A percentile compares a stretch with the other conserved stretches of the same genome.
These are phyloP conservation scores for Strigamia transsilvanica DNA, from an alignment of 2,888 invertebrate genomes.

Conservation along the genomic window DNA sequence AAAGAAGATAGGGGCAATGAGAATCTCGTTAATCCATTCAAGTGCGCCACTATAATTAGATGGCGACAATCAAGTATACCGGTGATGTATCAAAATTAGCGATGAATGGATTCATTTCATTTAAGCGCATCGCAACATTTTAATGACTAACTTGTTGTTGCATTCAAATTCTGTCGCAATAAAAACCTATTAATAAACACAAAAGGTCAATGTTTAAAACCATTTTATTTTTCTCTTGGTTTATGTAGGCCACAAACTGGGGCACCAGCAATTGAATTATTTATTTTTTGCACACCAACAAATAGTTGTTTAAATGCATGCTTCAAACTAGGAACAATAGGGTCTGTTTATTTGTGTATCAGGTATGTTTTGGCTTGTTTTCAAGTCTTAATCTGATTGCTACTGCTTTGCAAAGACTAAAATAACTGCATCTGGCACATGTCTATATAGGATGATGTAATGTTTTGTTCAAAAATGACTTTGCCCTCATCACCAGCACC, in stretches of 20 bases:
- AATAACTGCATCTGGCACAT: background rate
- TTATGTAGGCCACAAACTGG: too few species aligned
- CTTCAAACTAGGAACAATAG: background rate
- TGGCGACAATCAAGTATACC: background rate
- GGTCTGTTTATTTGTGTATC: background rate
- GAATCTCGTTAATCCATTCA: background rate
- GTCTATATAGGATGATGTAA: background rate
- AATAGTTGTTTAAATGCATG: background rate
- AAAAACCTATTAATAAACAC: too few species aligned
- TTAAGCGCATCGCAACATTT: too few species aligned
- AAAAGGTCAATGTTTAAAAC: too few species aligned
- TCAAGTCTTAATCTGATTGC: background rate
- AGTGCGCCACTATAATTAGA: background rate
- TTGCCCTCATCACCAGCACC: background rate
- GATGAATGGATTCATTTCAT: background rate
- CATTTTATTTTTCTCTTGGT: too few species aligned
- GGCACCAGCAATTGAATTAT: too few species aligned
- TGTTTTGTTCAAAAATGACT: background rate
- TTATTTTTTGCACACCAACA: too few species aligned
- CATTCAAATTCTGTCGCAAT: too few species aligned
- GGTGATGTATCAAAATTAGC: background rate
- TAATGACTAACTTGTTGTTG: too few species aligned
- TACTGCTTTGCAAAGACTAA: background rate
- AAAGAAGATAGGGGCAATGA: background rate
- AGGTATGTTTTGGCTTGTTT: background rate